A percentile compares a stretch with the other conserved stretches of the same genome.
Evolutionary conservation across 2,797 vertebrate genomes (phyloP).

Genomic region (Centroberyx gerrardi): DNA sequence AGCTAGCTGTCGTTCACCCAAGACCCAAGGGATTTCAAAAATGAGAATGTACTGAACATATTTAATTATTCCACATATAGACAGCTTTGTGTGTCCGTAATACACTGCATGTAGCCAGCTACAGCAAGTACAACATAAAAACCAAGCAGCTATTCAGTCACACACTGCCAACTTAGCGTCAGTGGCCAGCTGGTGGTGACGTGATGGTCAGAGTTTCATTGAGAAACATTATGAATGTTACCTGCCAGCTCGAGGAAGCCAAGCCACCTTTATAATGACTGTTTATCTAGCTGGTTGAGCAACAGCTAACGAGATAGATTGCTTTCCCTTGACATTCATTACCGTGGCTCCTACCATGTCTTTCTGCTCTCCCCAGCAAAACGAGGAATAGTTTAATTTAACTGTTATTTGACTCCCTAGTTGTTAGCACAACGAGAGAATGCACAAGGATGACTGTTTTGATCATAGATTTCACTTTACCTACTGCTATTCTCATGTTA

Average conservation of each 20-base stretch:
- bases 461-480: too few relatives aligned
- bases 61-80: too few relatives aligned
- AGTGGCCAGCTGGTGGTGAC: slow-evolving; percentile 52
- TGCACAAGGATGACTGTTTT: too few relatives aligned
- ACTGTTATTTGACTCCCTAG: too few relatives aligned
- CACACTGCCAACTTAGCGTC: slow-evolving; percentile 15
- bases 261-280: slow-evolving; percentile 7
- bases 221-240: neutral
- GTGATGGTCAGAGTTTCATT: neutral
- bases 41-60: too few relatives aligned
- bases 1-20: neutral
- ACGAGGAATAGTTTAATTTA: too few relatives aligned
- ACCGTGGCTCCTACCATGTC: neutral
- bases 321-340: neutral
- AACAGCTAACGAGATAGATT: neutral
- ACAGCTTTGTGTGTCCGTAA: too few relatives aligned
- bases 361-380: neutral
- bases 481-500: too few relatives aligned
- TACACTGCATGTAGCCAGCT: neutral
- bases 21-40: too few relatives aligned
- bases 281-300: neutral
- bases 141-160: neutral
- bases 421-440: too few relatives aligned
- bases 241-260: neutral
- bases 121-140: neutral